Base-by-base conservation (phyloP, 2,797 vertebrate species). In the Hemitrygon akajei region DNA sequence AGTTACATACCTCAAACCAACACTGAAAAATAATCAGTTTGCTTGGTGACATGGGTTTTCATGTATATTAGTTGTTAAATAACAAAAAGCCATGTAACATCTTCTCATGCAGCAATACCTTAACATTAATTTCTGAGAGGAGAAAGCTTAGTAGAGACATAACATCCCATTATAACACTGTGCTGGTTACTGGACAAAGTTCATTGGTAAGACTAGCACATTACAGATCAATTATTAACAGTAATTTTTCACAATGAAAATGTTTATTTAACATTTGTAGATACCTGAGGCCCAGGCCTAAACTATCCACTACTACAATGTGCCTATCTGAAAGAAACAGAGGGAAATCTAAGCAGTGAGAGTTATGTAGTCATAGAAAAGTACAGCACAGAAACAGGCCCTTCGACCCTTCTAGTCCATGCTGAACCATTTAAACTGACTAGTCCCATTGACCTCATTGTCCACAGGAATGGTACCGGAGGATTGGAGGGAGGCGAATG, bases 151-250 rank as follows among this genome's bases (percentile, higher is more conserved):
- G 69, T 75, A 6, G 25, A 75, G 10, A 40, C 69, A 73, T 4
- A 76, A 30, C 25, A 89, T 47, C 40, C 91, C 47, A 93, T 75
- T 47, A 0, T 75, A 75, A 37, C 76, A 56, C 71, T 6, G 4
- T 75, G 71, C 27, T 76, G 37, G 91, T 93, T 75, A 76, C 37
- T 0, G 71, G 76, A 73, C 91, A 93, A 93, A 93, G 91, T 93
- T 56, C 79, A 34, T 77, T 79, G 5, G 58, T 27, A 81, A 66
- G 76, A 66, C 82, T 82, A 34, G 9, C 3, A 18, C 7, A 66
- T 40, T 69, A 27, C 9, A 18, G 34, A 81, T 93, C 58, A 93
- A 93, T 80, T 82, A 93, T 93, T 93, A 93, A 93, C 93, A 93
- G 93, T 20, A 37, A 25, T 81, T 89, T 60, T 66, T 66, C 60